These are phyloP conservation scores for Acanthococcus lagerstroemiae DNA, from an alignment of 2,888 invertebrate species.

Conservation along the genomic window DNA sequence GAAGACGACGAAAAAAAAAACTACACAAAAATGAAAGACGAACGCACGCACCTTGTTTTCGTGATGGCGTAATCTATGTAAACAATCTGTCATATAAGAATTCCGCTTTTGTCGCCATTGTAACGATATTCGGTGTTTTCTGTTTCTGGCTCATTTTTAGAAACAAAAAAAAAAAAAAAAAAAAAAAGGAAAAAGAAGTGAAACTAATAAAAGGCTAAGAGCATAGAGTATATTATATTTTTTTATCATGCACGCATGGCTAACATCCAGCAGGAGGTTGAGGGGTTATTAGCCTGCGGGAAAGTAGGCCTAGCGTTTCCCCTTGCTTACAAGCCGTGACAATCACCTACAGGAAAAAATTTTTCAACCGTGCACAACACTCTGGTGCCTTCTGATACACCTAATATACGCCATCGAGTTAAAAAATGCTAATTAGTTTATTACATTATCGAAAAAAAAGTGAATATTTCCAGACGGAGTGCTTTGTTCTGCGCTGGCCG, in stretches of 20 bases:
- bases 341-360: conserved; percentile 29
- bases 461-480: not conserved
- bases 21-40: too few relatives aligned
- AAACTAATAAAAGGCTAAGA: conserved; percentile 3
- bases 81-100: conserved; percentile 22
- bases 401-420: not conserved
- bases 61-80: conserved; percentile 16
- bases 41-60: not conserved
- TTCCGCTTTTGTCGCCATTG: conserved; percentile 24
- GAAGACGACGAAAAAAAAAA: conserved; percentile 2
- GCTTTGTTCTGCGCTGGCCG: not conserved
- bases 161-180: not conserved
- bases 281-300: conserved; percentile 29
- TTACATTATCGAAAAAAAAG: conserved; percentile 1
- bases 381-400: not conserved
- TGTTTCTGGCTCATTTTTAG: not conserved
- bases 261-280: conserved; percentile 16
- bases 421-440: conserved; percentile 15
- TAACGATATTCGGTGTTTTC: not conserved
- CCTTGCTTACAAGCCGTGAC: conserved; percentile 29
- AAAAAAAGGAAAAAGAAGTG: not conserved
- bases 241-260: conserved; percentile 29
- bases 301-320: conserved; percentile 30
- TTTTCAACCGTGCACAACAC: conserved; percentile 23
- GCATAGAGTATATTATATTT: too few relatives aligned